These are phyloP conservation scores for Leptinotarsa rubiginosa DNA, from an alignment of 2,888 invertebrate genomes.

Conservation along the genomic window DNA sequence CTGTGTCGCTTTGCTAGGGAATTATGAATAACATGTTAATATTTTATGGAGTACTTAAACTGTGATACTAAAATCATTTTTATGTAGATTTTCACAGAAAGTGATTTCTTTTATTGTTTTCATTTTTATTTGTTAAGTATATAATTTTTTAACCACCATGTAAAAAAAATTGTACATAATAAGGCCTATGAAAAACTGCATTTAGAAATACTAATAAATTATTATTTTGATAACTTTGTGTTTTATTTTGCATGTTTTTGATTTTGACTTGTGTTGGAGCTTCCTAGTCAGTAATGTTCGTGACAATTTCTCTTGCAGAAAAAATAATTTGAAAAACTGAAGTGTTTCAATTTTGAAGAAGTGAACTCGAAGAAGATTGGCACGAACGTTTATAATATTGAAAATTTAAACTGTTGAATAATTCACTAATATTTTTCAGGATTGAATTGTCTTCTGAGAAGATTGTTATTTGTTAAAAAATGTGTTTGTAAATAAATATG, in stretches of 20 bases:
- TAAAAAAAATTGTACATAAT: constrained; percentile 19
- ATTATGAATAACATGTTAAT: constrained; percentile 22
- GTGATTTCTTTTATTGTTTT: constrained; percentile 32
- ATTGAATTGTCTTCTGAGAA: constrained; percentile 44
- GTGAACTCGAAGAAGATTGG: background rate
- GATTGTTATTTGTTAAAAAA: constrained; percentile 35
- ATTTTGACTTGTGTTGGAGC: constrained; percentile 8
- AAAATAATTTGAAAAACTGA: background rate
- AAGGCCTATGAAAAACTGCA: constrained; percentile 29
- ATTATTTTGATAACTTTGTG: constrained; percentile 45
- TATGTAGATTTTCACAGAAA: constrained; percentile 46
- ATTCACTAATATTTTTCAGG: constrained; percentile 43
- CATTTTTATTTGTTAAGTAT: constrained; percentile 31
- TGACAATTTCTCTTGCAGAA: background rate
- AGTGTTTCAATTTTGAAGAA: background rate
- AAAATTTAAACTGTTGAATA: background rate
- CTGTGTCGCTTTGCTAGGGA: background rate
- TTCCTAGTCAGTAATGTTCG: background rate
- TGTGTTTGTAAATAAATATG: constrained; percentile 41
- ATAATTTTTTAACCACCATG: constrained; percentile 14
- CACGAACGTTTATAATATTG: background rate
- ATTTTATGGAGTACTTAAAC: constrained; percentile 44
- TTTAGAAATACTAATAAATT: constrained; percentile 45
- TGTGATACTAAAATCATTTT: constrained; percentile 52
- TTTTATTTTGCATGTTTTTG: constrained; percentile 48